Base-by-base conservation (phyloP, 2,888 invertebrate genomes). In the Notodonta dromedarius region DNA sequence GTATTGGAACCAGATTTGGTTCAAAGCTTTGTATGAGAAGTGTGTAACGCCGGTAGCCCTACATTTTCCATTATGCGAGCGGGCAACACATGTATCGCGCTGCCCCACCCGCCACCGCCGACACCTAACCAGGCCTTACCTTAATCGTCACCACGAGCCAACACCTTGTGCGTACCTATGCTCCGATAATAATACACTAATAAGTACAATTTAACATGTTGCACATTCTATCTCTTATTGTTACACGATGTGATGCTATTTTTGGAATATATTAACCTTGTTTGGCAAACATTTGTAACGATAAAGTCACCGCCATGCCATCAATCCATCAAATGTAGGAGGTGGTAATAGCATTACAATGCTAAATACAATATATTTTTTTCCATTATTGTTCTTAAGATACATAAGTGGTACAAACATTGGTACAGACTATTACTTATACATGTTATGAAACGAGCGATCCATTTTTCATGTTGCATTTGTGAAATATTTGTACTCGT, bases 11-110 rank as follows among this genome's bases (percentile, higher is more conserved):
- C 46, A 46, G 46, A n/a, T 46, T 46, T n/a, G n/a, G n/a, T n/a
- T 46, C 13, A 3, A n/a, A 46, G 5, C 4, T 4, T 11, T 42
- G 42, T 55, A 24, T n/a, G 16, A 44, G 42, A 56, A 42, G 24
- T 24, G 42, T 53, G 58, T 66, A 61, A 55, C 61, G 65, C 54
- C 68, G 69, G 75, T 75, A 89, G 80, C 92, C 93, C 92, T 92
- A 85, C 58, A 66, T 70, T 77, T 77, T 85, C 79, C 86, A 91
- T 91, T 91, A 92, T 90, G 87, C 90, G 88, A 85, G 88, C 84
- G 82, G 80, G 81, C 80, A 87, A 92, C 92, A 92, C 90, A 91
- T 92, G 92, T 93, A 84, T 74, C 79, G 74, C 76, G 77, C 83
- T 80, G 80, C 78, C 24, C 24, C 80, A 79, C 77, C 78, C 69